Base-by-base conservation (phyloP, 2,797 vertebrate species). In the Astyanax mexicanus region DNA sequence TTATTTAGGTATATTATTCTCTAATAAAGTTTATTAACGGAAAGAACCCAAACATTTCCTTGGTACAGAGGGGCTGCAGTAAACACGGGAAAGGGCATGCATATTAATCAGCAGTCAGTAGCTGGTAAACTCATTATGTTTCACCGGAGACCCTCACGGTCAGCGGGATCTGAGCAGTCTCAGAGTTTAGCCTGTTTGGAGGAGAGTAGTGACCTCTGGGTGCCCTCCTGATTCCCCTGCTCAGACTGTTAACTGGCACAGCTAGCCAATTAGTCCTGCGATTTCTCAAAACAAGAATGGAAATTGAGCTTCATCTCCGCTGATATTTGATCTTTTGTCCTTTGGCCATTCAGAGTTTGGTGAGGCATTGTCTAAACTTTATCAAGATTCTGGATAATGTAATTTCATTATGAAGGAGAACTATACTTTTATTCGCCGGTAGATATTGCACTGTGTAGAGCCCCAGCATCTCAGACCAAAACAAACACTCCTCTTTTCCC, bases 21-120 rank as follows among this genome's bases (percentile, higher is more conserved):
- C 32, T 7, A 62, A 62, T 68, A 60, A 65, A 60, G 29, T 37
- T 60, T 55, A 7, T 1, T 17, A 54, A 15, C 37, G 64, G 21
- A 62, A 61, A 17, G 12, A 19, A 13, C n/a, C 57, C 13, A 45
- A 40, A 15, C 40, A 42, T 55, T 45, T 6, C 66, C 58, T 49
- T 51, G 25, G 17, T 38, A 19, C 27, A 8, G 44, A 67, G 42
- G 15, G 23, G 44, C 65, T 66, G 11, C 52, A 70, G 69, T 15
- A 80, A 72, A 65, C 72, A 83, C 64, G 32, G 55, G 69, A 47
- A 51, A 47, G 57, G 62, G 10, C 29, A 57, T 79, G 21, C 32
- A 69, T 76, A 65, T 69, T 64, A 69, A 60, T 47, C 21, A 29
- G 19, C 6, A 29, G 51, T 38, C 51, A 17, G 37, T 60, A 15